Conservation (phyloP, 2,113 vertebrate species). For the Sinocyclocheilus anshuiensis region DNA sequence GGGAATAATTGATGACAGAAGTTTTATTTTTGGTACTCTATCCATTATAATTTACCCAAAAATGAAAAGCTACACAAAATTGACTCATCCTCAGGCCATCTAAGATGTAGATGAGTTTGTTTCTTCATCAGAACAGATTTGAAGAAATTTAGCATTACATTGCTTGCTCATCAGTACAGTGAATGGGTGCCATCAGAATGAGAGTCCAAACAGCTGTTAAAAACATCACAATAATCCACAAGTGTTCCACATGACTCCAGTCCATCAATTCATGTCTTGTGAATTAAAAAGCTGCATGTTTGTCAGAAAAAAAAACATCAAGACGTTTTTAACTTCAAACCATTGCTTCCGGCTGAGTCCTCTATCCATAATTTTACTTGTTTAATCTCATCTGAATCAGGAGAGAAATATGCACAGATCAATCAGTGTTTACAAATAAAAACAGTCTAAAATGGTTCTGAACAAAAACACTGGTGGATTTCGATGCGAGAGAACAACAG, state of each 20-base stretch:
- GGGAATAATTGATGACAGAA: no score
- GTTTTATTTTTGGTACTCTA: no score
- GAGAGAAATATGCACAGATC: no score
- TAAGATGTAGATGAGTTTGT: no score
- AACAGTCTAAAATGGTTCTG: no score
- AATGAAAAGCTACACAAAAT: no score
- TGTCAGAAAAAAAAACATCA: not conserved
- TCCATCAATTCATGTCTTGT: not conserved
- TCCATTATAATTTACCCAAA: no score
- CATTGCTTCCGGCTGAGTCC: no score
- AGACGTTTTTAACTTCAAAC: not conserved
- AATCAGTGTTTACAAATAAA: no score
- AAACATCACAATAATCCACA: not conserved
- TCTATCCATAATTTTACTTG: not conserved
- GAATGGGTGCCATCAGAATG: not conserved
- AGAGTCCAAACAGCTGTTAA: not conserved
- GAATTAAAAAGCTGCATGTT: not conserved
- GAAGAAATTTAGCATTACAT: not conserved
- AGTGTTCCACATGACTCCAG: no score
- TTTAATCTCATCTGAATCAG: not conserved
- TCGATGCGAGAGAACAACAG: not conserved
- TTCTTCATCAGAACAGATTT: not conserved
- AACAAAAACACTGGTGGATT: not conserved
- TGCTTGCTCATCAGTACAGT: not conserved
- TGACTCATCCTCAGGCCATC: no score